Evolutionary conservation across 2,888 invertebrate species (phyloP).

Genomic region (Psylliodes chrysocephalus): DNA sequence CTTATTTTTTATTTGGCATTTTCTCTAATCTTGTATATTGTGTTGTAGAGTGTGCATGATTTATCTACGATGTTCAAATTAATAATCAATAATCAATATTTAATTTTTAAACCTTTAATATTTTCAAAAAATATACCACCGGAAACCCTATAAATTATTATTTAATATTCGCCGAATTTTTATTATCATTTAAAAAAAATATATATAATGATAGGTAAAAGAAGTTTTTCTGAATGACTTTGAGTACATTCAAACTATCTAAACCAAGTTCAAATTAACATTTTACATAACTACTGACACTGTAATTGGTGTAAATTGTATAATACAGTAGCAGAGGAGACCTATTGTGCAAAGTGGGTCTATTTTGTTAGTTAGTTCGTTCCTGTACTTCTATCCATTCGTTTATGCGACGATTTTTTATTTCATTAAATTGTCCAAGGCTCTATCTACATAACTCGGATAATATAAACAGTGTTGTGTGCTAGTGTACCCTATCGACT

Average conservation of each 20-base stretch:
- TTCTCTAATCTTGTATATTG: too few species aligned
- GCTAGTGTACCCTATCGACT: conserved; percentile 6
- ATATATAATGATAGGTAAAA: not conserved
- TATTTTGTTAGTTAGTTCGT: conserved; percentile 33
- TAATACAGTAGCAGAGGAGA: conserved; percentile 17
- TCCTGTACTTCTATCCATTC: conserved; percentile 36
- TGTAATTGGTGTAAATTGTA: conserved; percentile 23
- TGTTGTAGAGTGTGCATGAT: too few species aligned
- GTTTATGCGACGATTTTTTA: conserved; percentile 26
- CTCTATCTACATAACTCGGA: conserved; percentile 2
- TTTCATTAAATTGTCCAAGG: not conserved
- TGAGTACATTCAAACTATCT: conserved; percentile 9
- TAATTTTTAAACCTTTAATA: too few species aligned
- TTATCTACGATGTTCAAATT: too few species aligned
- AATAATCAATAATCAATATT: too few species aligned
- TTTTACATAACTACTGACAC: conserved; percentile 23
- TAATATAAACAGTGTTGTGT: conserved; percentile 19
- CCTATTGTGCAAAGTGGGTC: conserved; percentile 34
- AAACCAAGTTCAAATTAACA: conserved; percentile 15
- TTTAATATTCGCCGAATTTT: too few species aligned
- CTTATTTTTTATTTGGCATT: too few species aligned
- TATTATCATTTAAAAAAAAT: not conserved
- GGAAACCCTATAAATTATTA: too few species aligned
- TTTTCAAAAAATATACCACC: too few species aligned
- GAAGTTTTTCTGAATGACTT: not conserved